A percentile compares a stretch with the other conserved stretches of the same genome.
phyloP scores from a whole-genome alignment of 2,888 invertebrate species.

The Tipula lateralis region DNA sequence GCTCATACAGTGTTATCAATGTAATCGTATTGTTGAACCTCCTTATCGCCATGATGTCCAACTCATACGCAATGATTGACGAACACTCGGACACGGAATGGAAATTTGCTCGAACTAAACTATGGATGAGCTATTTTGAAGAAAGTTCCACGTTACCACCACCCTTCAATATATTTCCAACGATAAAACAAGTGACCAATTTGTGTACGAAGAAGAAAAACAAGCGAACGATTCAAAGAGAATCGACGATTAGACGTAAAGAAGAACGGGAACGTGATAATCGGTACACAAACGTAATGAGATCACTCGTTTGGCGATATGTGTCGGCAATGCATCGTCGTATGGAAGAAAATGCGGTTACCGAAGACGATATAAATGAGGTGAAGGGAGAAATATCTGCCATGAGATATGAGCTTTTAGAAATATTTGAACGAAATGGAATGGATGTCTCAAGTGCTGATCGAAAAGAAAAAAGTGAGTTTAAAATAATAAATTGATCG shows the following conservation, averaged over 20 bases:
- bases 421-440: constrained; percentile 82
- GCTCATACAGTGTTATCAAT: constrained; percentile 91
- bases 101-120: constrained; percentile 90
- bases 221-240: constrained; percentile 49
- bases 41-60: constrained; percentile 97
- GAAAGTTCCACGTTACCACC: constrained; percentile 85
- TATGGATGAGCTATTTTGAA: constrained; percentile 96
- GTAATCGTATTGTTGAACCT: constrained; percentile 90
- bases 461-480: constrained; percentile 67
- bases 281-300: constrained; percentile 76
- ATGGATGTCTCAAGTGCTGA: constrained; percentile 74
- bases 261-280: constrained; percentile 65
- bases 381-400: constrained; percentile 90
- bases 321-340: constrained; percentile 81
- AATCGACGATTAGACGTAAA: constrained; percentile 50
- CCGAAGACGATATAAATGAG: constrained; percentile 91
- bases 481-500: too few species aligned
- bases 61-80: constrained; percentile 87
- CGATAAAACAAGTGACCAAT: constrained; percentile 72
- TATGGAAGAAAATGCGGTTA: constrained; percentile 77
- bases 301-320: constrained; percentile 87
- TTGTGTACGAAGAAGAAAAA: constrained; percentile 53
- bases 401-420: constrained; percentile 85
- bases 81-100: constrained; percentile 93
- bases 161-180: constrained; percentile 89